These are phyloP conservation scores for Callaeas wilsoni DNA, from an alignment of 2,113 vertebrate species.

Conservation along the genomic window DNA sequence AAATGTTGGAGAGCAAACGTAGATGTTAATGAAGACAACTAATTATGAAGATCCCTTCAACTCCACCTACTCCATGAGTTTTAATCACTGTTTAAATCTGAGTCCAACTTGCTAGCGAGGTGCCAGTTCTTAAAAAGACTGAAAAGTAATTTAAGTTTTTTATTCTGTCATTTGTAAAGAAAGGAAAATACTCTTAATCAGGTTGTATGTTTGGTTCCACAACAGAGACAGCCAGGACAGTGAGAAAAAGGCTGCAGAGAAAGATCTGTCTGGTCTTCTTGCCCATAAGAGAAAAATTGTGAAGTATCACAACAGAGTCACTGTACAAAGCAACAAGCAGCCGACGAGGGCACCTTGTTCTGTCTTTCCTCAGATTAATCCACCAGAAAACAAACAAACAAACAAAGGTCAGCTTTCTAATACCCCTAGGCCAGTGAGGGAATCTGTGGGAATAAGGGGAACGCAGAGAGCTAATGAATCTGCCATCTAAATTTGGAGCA, in stretches of 20 bases:
- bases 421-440: not conserved
- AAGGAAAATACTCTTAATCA: not conserved
- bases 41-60: not conserved
- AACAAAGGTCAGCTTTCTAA: not conserved
- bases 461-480: not conserved
- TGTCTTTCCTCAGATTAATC: not conserved
- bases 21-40: not conserved
- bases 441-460: not conserved
- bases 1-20: not conserved
- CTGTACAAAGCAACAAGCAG: not conserved
- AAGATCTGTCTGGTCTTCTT: not conserved
- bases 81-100: not conserved
- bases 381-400: not conserved
- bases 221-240: not conserved
- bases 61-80: not conserved
- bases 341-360: not conserved
- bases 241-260: not conserved
- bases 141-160: not conserved
- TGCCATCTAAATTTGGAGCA: not conserved
- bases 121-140: not conserved
- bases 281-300: not conserved
- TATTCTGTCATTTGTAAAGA: not conserved
- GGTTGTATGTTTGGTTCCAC: not conserved
- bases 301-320: not conserved
- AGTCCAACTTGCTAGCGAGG: not conserved